Base-by-base conservation (phyloP, 2,113 vertebrate species). In the Amia ocellicauda region DNA sequence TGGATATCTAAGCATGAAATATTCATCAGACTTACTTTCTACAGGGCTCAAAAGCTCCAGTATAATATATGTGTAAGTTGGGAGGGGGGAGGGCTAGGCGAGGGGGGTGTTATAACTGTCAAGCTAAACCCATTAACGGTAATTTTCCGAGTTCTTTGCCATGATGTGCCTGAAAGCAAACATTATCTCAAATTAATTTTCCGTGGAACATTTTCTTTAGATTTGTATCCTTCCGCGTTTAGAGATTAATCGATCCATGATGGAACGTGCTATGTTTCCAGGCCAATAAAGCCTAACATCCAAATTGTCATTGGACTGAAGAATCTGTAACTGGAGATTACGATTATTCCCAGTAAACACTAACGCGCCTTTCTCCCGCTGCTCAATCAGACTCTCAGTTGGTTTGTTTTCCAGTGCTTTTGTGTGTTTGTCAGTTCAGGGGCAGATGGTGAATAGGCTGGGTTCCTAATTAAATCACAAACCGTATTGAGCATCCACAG, bases 71-170 rank as follows among this genome's bases (percentile, higher is more conserved):
- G 31, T 36, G 5, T 36, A 36, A 7, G 5, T 36, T 36, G 31
- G 31, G 5, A 11, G 31, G 5, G 11, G 5, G 5, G 31, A 11
- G 5, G 31, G 31, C 11, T 5, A 36, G 11, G 51, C 10, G 11
- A 54, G 22, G 11, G 24, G 24, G 51, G 20, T 54, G 14, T 50
- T 54, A 4, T 54, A 22, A 54, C 51, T 54, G 51, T 54, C 51
- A 54, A 2, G 51, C n/a, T 54, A 54, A 54, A 27, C 7, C 51
- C 13, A 14, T 54, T 54, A 54, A 54, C 10, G 51, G 20, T 54
- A 19, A 22, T 24, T 54, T 54, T 54, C n/a, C 8, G 13, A 54
- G 51, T 54, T 24, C 20, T 4, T 54, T 7, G 3, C 11, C 24
- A 22, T 11, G 22, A 53, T 2, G 16, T 50, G 47, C 4, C 47